Evolutionary conservation across 2,888 invertebrate genomes (phyloP).

Genomic region (Cephus spinipes): DNA sequence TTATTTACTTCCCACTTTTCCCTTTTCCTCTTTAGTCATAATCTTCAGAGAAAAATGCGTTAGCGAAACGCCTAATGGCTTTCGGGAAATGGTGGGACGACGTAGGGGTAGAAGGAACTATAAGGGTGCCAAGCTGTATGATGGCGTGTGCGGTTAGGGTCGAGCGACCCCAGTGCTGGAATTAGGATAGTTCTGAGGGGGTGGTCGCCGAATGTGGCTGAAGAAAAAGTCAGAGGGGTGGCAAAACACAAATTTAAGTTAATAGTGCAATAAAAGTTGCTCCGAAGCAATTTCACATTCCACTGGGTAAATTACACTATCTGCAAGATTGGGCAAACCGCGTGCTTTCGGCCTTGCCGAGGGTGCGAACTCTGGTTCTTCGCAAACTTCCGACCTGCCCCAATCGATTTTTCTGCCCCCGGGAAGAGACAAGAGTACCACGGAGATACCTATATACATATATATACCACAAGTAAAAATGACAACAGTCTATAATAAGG

Average conservation of each 20-base stretch:
- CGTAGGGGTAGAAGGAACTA: not conserved
- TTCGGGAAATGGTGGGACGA: not conserved
- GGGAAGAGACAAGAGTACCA: not conserved
- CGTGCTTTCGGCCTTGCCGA: slow-evolving; percentile 24
- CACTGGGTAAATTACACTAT: slow-evolving; percentile 45
- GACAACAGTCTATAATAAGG: not conserved
- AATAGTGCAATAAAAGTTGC: slow-evolving; percentile 39
- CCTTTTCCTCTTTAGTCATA: not conserved
- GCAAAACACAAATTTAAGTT: slow-evolving; percentile 30
- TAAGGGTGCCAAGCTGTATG: slow-evolving; percentile 10
- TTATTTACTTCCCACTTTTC: not conserved
- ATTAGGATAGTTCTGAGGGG: slow-evolving; percentile 20
- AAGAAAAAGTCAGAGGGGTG: slow-evolving; percentile 12
- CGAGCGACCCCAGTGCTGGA: slow-evolving; percentile 4
- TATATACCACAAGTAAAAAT: not conserved
- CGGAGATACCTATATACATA: not conserved
- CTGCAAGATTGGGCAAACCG: slow-evolving; percentile 44
- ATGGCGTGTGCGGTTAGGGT: slow-evolving; percentile 18
- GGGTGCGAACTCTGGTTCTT: not conserved
- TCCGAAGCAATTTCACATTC: slow-evolving; percentile 46
- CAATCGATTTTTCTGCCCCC: not conserved
- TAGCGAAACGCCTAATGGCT: not conserved
- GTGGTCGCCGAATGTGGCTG: not conserved
- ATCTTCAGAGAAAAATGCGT: not conserved
- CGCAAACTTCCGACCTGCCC: slow-evolving; percentile 1